These are phyloP conservation scores for Murina feae DNA, from an alignment of 2,113 vertebrate genomes.

Conservation along the genomic window DNA sequence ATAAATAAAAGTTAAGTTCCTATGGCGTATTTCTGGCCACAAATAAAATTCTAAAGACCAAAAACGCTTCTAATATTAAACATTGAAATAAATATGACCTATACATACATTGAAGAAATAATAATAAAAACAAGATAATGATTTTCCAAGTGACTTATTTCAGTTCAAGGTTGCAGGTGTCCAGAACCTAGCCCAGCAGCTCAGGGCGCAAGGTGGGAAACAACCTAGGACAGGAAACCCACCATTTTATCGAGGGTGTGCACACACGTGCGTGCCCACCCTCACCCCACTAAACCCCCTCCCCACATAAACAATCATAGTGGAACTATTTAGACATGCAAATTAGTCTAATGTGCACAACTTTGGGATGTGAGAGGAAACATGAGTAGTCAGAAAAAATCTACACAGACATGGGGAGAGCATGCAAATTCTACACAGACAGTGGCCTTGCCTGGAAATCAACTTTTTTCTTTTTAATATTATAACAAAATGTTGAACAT, in stretches of 20 bases:
- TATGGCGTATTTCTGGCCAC: neutral
- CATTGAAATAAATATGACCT: neutral
- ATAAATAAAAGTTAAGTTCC: neutral
- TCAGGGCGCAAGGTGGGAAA: neutral
- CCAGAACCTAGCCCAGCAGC: neutral
- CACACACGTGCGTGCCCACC: neutral
- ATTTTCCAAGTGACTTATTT: neutral
- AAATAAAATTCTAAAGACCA: neutral
- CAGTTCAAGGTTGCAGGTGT: neutral
- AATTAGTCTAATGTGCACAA: neutral
- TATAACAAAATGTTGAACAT: neutral
- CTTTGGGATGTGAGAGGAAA: neutral
- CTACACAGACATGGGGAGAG: neutral
- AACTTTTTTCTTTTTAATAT: neutral
- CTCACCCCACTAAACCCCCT: too few relatives aligned
- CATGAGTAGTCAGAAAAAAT: neutral
- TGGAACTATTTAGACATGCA: neutral
- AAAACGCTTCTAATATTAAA: neutral
- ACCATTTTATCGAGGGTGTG: neutral
- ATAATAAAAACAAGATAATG: neutral
- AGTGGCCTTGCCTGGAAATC: neutral
- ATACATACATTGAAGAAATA: neutral
- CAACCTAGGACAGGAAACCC: neutral
- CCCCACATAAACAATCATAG: too few relatives aligned
- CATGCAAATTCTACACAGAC: neutral